phyloP scores from a whole-genome alignment of 2,113 vertebrate species.

The Danionella cerebrum region DNA sequence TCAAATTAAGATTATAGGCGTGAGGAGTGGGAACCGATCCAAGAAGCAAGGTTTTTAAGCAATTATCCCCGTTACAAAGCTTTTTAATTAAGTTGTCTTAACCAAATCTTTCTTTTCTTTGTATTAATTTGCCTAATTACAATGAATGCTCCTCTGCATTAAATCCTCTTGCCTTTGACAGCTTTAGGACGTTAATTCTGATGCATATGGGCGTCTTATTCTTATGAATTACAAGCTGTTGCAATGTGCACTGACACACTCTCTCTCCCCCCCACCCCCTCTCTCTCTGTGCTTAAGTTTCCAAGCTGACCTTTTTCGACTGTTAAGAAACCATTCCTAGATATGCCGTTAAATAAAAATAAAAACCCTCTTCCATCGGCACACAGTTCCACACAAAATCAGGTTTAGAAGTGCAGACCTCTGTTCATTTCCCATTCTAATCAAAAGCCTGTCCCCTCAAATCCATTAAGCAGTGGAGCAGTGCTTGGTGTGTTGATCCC shows the following conservation, averaged over 20 bases:
- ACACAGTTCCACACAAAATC: too few relatives aligned
- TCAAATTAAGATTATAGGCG: neutral
- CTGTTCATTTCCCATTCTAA: neutral
- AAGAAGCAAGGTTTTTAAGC: conserved; percentile 22
- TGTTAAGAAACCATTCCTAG: neutral
- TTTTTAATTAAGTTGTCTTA: conserved; percentile 59
- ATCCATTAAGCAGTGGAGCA: neutral
- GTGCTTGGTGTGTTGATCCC: conserved; percentile 49
- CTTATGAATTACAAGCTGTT: conserved; percentile 11
- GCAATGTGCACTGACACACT: conserved; percentile 11
- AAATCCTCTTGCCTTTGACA: conserved; percentile 69
- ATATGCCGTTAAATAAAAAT: too few relatives aligned
- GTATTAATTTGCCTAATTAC: conserved; percentile 69
- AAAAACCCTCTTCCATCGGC: too few relatives aligned
- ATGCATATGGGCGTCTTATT: conserved; percentile 62
- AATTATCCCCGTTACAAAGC: conserved; percentile 57
- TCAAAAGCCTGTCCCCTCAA: neutral
- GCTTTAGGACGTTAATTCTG: conserved; percentile 68
- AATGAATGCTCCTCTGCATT: conserved; percentile 58
- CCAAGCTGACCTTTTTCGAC: neutral
- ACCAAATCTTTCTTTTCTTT: conserved; percentile 65
- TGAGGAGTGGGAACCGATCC: neutral
- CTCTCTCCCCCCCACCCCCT: neutral
- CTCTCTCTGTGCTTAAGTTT: too few relatives aligned
- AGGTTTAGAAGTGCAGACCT: too few relatives aligned